Evolutionary conservation across 2,888 invertebrate species (phyloP).

Genomic region (Hyposoter dolosus): DNA sequence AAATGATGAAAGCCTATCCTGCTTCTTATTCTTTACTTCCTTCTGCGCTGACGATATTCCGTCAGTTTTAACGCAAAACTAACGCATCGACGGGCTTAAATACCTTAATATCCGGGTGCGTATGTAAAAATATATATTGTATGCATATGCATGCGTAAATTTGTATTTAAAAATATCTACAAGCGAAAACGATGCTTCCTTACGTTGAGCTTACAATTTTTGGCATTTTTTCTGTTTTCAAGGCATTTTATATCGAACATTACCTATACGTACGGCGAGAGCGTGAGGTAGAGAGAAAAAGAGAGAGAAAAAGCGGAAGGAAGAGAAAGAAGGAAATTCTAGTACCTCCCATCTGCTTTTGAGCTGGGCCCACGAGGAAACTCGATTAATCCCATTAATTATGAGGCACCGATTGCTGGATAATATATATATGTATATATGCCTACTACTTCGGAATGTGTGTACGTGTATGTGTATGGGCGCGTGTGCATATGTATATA

Average conservation of each 20-base stretch:
- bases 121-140: too few species aligned
- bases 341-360: slow-evolving; percentile 37
- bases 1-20: slow-evolving; percentile 58
- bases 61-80: slow-evolving; percentile 61
- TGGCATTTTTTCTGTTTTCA: too few species aligned
- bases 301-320: slow-evolving; percentile 33
- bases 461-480: not conserved
- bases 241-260: too few species aligned
- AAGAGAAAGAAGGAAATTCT: slow-evolving; percentile 20
- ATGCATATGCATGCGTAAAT: too few species aligned
- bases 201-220: too few species aligned
- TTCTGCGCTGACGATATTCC: slow-evolving; percentile 46
- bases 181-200: too few species aligned
- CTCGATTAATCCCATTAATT: slow-evolving; percentile 71
- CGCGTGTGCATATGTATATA: not conserved
- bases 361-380: slow-evolving; percentile 57
- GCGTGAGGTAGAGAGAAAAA: slow-evolving; percentile 14
- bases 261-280: not conserved
- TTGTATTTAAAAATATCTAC: too few species aligned
- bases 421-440: slow-evolving; percentile 5
- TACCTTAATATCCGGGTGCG: too few species aligned
- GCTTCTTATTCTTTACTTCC: slow-evolving; percentile 65
- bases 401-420: slow-evolving; percentile 68
- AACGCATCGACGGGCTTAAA: slow-evolving; percentile 27
- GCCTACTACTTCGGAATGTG: not conserved